Percentiles rank a stretch among this genome's conserved stretches.
phyloP scores from a whole-genome alignment of 2,797 vertebrate genomes.

The Silurus aristotelis region DNA sequence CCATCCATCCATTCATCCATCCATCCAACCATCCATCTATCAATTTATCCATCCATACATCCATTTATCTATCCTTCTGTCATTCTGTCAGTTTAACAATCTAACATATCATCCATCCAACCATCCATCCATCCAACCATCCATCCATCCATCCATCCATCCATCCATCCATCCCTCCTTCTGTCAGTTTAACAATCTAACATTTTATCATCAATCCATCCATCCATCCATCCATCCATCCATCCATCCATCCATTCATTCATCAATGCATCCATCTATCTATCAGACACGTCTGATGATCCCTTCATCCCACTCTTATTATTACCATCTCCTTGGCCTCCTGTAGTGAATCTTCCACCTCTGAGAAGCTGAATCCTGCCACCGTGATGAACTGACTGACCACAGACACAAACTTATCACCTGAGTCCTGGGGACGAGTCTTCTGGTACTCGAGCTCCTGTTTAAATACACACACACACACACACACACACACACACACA shows the following conservation, averaged over 20 bases:
- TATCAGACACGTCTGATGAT: not conserved
- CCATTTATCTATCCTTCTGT: not conserved
- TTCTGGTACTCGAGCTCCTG: slow-evolving; percentile 86
- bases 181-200: not conserved
- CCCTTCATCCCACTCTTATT: not conserved
- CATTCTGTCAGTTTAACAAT: not conserved
- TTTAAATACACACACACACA: slow-evolving; percentile 30
- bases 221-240: not conserved
- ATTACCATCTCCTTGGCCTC: slow-evolving; percentile 87
- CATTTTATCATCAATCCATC: not conserved
- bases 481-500: slow-evolving; percentile 16
- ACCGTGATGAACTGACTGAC: slow-evolving; percentile 92
- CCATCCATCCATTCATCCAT: not conserved
- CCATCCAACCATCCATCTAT: not conserved
- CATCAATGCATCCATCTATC: not conserved
- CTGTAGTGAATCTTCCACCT: slow-evolving; percentile 86
- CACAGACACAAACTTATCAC: slow-evolving; percentile 89
- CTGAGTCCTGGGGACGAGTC: slow-evolving; percentile 69
- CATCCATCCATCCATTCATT: no score
- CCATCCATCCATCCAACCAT: not conserved
- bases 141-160: not conserved
- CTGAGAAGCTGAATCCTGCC: slow-evolving; percentile 92
- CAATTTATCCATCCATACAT: not conserved
- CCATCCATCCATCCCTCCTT: not conserved
- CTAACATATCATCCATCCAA: not conserved